Base-by-base conservation (phyloP, 2,888 invertebrate species). In the Lasioglossum morio region DNA sequence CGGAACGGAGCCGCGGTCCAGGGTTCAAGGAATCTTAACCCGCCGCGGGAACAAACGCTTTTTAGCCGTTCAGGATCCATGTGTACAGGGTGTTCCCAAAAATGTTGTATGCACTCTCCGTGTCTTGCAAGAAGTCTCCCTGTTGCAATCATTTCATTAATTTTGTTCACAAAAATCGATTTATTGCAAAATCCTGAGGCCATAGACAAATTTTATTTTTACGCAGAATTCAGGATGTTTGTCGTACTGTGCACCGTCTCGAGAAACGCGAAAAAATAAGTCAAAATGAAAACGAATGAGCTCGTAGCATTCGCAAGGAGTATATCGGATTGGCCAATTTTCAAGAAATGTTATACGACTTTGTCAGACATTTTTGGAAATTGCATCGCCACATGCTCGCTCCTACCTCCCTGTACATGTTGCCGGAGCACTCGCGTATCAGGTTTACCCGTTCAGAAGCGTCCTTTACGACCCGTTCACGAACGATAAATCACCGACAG, bases 401-500 rank as follows among this genome's bases (percentile, higher is more conserved):
- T 23, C n/a, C 23, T 23, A 2, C 23, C 53, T 19, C 53, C 23
- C 53, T 3, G 53, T 53, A 53, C 1, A 10, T 12, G n/a, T 4
- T 57, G 10, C 53, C 23, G 53, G 53, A 53, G 53, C 53, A 10
- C 53, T 10, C 3, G n/a, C 23, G 23, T 46, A 60, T 37, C 27
- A 46, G 46, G n/a, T 43, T 84, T 73, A 23, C 37, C 48, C 69
- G 75, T 34, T 72, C 34, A 43, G 70, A 57, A 76, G 53, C 81
- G 16, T 85, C 80, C 76, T 83, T 88, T 89, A 81, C 69, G 81
- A 82, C 27, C 19, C 34, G 74, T 66, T 84, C 53, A 34, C 84
- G 75, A 66, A n/a, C 86, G 82, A 82, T 90, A 89, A 86, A 88
- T 90, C 88, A 79, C 83, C 53, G 72, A 27, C 48, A 40, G 46